Conservation (phyloP, 2,888 invertebrate genomes). For the Erebia ligea region DNA sequence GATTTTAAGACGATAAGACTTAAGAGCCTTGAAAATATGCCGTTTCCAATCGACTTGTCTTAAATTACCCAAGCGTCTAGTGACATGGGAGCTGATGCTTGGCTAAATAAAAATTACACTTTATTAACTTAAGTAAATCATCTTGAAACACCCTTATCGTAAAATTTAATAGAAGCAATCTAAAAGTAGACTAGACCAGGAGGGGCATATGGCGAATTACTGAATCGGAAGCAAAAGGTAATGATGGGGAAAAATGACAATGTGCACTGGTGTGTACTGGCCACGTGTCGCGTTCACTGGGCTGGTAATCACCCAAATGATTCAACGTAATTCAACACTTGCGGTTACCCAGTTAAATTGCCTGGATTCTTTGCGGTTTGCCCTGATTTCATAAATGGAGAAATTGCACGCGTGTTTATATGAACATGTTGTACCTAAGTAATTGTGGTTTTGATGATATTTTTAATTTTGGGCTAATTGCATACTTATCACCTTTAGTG, state of each 20-base stretch:
- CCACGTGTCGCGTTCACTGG: conserved; percentile 63
- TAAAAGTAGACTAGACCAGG: conserved; percentile 23
- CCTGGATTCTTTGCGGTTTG: conserved; percentile 36
- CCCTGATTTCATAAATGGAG: conserved; percentile 30
- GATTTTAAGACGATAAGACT: neutral
- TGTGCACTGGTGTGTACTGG: conserved; percentile 60
- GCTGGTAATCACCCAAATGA: conserved; percentile 38
- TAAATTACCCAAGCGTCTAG: neutral
- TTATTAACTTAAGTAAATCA: neutral
- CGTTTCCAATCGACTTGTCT: neutral
- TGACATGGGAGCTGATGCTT: neutral
- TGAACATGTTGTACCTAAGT: conserved; percentile 9
- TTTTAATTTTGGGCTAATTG: neutral
- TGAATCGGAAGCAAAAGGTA: conserved; percentile 61
- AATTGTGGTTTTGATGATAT: conserved; percentile 3
- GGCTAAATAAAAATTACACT: neutral
- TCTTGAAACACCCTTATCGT: neutral
- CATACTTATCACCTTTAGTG: neutral
- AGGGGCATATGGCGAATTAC: conserved; percentile 58
- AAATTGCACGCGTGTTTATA: conserved; percentile 22
- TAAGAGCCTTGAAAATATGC: neutral
- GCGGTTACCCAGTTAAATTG: conserved; percentile 35
- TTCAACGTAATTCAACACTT: conserved; percentile 39
- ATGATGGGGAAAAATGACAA: conserved; percentile 65
- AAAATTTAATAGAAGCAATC: conserved; percentile 12